Percentiles rank a stretch among this genome's conserved stretches.
phyloP scores from a whole-genome alignment of 1,140 invertebrate genomes.

The Diorhabda elongata region DNA sequence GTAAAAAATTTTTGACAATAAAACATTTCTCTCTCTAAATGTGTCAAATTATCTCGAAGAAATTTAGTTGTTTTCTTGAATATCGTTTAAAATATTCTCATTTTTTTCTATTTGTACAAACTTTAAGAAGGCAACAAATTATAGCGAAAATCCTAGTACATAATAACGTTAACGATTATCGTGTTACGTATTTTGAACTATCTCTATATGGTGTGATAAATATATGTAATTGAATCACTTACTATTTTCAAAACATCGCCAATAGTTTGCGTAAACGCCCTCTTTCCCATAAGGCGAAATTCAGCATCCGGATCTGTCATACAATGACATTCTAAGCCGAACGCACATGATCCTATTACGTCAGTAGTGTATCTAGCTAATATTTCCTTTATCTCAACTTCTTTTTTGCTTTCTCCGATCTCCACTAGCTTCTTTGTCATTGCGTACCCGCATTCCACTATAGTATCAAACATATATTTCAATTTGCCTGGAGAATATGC shows the following conservation, averaged over 20 bases:
- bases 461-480: slow-evolving; percentile 48
- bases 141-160: background rate
- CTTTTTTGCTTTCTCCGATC: slow-evolving; percentile 16
- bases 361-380: slow-evolving; percentile 53
- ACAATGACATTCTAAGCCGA: slow-evolving; percentile 55
- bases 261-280: slow-evolving; percentile 42
- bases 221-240: background rate
- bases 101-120: no score
- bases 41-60: no score
- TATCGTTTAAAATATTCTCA: no score
- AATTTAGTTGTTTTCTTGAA: no score
- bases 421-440: slow-evolving; percentile 35
- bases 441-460: slow-evolving; percentile 36
- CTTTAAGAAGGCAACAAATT: no score
- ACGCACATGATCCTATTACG: slow-evolving; percentile 55
- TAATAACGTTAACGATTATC: no score
- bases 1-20: no score
- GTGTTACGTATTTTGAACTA: background rate
- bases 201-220: background rate
- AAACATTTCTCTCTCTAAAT: no score
- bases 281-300: slow-evolving; percentile 50
- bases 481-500: slow-evolving; percentile 53
- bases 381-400: slow-evolving; percentile 32
- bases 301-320: slow-evolving; percentile 50
- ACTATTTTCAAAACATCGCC: slow-evolving; percentile 40